Evolutionary conservation across 2,797 vertebrate genomes (phyloP).

Genomic region (Microctenopoma steveboyesi): DNA sequence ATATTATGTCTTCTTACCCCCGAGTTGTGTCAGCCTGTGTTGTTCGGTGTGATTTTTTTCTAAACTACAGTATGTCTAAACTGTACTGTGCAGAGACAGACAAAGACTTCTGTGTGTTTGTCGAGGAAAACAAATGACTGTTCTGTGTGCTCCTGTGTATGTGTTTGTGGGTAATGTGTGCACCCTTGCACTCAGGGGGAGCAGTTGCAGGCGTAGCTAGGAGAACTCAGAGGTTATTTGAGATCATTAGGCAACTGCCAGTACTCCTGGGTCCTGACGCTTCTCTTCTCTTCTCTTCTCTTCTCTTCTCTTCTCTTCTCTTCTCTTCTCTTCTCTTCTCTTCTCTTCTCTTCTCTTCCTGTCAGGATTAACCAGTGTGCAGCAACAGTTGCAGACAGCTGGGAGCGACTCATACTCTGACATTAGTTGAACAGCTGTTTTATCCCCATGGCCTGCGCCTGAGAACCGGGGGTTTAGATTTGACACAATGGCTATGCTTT

Average conservation of each 20-base stretch:
- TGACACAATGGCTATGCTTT: constrained; percentile 73
- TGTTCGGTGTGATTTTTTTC: constrained; percentile 54
- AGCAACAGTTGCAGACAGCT: constrained; percentile 82
- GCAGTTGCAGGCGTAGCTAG: constrained; percentile 78
- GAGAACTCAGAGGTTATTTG: constrained; percentile 82
- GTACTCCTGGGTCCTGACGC: constrained; percentile 66
- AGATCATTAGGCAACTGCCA: constrained; percentile 84
- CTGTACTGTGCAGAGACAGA: constrained; percentile 68
- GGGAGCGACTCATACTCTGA: constrained; percentile 70
- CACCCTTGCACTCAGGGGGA: constrained; percentile 72
- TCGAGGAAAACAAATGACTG: constrained; percentile 78
- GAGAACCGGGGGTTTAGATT: constrained; percentile 55
- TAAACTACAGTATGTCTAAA: constrained; percentile 62
- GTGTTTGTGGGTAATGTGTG: constrained; percentile 66
- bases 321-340: constrained; percentile 24
- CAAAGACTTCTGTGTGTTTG: constrained; percentile 80
- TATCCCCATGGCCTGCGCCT: constrained; percentile 63
- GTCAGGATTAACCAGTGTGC: constrained; percentile 65
- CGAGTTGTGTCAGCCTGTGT: constrained; percentile 41
- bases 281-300: constrained; percentile 49
- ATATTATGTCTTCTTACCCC: constrained; percentile 27
- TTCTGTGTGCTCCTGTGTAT: constrained; percentile 49
- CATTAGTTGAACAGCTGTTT: constrained; percentile 79
- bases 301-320: constrained; percentile 26
- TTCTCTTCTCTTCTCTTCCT: constrained; percentile 40